phyloP scores from a whole-genome alignment of 2,888 invertebrate species.

The Drosophila melanosoma region DNA sequence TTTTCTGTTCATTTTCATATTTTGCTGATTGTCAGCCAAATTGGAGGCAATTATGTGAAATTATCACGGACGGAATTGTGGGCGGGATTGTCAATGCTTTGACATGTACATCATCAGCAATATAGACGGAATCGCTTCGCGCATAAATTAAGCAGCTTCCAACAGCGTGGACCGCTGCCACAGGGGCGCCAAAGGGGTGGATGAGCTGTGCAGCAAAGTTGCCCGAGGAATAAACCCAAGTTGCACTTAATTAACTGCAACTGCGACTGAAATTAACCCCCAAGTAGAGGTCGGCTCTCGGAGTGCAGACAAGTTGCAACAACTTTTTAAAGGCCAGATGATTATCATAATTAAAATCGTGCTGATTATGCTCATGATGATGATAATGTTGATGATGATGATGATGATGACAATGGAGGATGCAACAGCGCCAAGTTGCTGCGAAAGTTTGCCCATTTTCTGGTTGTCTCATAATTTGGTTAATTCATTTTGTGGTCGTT shows the following conservation, averaged over 20 bases:
- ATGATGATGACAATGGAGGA: conserved; percentile 35
- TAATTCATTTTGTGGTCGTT: conserved; percentile 72
- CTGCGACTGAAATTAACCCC: conserved; percentile 75
- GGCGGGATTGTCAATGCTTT: conserved; percentile 66
- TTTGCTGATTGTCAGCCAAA: conserved; percentile 19
- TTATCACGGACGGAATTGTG: conserved; percentile 59
- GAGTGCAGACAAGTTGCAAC: conserved; percentile 9
- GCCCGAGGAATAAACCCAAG: conserved; percentile 53
- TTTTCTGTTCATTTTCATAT: not conserved
- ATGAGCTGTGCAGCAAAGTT: not conserved
- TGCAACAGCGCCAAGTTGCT: conserved; percentile 38
- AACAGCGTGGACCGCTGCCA: not conserved
- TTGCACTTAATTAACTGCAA: conserved; percentile 80
- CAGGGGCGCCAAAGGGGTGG: too few species aligned
- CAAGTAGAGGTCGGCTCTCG: conserved; percentile 13
- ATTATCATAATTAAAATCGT: conserved; percentile 36
- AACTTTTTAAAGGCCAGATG: conserved; percentile 30
- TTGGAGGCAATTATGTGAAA: conserved; percentile 40
- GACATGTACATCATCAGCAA: conserved; percentile 60
- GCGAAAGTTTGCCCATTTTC: conserved; percentile 48
- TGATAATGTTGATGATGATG: conserved; percentile 11
- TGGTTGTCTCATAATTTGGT: conserved; percentile 56
- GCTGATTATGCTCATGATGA: conserved; percentile 6
- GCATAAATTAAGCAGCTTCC: conserved; percentile 62
- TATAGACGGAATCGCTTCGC: conserved; percentile 20